phyloP scores from a whole-genome alignment of 2,888 invertebrate species.

The Conops quadrifasciatus region DNA sequence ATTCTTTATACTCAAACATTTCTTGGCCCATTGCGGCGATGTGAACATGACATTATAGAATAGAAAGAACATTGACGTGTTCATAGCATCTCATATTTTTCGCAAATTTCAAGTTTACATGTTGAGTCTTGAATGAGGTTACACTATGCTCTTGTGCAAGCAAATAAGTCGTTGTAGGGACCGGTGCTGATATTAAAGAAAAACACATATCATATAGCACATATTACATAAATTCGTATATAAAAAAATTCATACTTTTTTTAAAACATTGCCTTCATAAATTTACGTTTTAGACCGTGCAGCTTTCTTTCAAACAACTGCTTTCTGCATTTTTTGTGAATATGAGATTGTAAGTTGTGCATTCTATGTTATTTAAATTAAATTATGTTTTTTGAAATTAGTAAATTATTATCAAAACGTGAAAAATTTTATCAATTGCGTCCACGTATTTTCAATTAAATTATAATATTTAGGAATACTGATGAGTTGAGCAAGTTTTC shows the following conservation, averaged over 20 bases:
- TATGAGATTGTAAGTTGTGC: slow-evolving; percentile 39
- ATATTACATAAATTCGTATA: too few relatives aligned
- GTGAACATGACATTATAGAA: too few relatives aligned
- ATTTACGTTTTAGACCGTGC: neutral
- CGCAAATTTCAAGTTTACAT: too few relatives aligned
- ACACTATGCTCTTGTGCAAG: too few relatives aligned
- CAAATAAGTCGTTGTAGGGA: too few relatives aligned
- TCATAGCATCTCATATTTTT: too few relatives aligned
- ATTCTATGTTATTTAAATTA: slow-evolving; percentile 47
- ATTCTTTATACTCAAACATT: too few relatives aligned
- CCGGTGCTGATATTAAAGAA: too few relatives aligned
- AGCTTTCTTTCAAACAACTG: slow-evolving; percentile 15
- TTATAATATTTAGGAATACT: slow-evolving; percentile 30
- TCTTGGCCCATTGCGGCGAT: too few relatives aligned
- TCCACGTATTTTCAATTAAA: neutral
- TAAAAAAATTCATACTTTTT: neutral
- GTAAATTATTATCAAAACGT: slow-evolving; percentile 1
- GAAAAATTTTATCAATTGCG: neutral
- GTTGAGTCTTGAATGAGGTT: too few relatives aligned
- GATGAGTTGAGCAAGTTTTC: slow-evolving; percentile 27
- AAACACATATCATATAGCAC: too few relatives aligned
- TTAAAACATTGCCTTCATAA: slow-evolving; percentile 11
- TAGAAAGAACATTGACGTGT: too few relatives aligned
- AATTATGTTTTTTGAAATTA: slow-evolving; percentile 26
- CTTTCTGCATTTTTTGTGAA: neutral